Evolutionary conservation across 1,140 invertebrate species (phyloP), one percentile per base, ranked within the genome.

Genomic region (Prorops nasuta): DNA sequence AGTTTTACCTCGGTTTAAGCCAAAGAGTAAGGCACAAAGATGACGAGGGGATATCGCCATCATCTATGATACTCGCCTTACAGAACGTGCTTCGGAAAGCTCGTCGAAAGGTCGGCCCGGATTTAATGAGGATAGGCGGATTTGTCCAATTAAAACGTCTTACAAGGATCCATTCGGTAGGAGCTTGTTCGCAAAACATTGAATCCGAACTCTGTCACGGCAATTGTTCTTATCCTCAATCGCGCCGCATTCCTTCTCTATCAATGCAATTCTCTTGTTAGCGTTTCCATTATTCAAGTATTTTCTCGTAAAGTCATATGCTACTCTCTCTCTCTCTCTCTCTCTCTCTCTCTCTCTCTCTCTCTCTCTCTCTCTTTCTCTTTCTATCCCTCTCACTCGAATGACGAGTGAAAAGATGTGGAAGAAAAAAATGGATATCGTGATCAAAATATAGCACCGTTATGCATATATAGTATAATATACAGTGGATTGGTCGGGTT

Each of bases 101-200:
- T 24, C 19, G 47, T 24, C 19, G 49, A 28, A 28, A 50, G 51
- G 39, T 49, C 57, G 47, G 64, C 60, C 61, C 70, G 69, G 74
- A 75, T 76, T 78, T 78, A 78, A 78, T 77, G 76, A 77, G 73
- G 74, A 76, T 78, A 78, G 76, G 76, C 71, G 76, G 76, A 78
- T 78, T 78, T 78, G 76, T 78, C 76, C 76, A 78, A 78, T 78
- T 78, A 78, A 77, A 78, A 77, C 74, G 74, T 76, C 74, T 77
- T 76, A 76, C 72, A 76, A 74, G 70, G 71, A 76, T 76, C 72
- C 70, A 69, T 71, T 59, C 63, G 60, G 52, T 64, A 52, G 62
- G 59, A 61, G 50, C 59, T 42, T 69, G 64, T 66, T 71, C 63
- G 62, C 74, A 74, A 76, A 76, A 76, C 72, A 73, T 72, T 61